Base-by-base conservation (phyloP, 2,797 vertebrate species). In the Eptatretus atami region DNA sequence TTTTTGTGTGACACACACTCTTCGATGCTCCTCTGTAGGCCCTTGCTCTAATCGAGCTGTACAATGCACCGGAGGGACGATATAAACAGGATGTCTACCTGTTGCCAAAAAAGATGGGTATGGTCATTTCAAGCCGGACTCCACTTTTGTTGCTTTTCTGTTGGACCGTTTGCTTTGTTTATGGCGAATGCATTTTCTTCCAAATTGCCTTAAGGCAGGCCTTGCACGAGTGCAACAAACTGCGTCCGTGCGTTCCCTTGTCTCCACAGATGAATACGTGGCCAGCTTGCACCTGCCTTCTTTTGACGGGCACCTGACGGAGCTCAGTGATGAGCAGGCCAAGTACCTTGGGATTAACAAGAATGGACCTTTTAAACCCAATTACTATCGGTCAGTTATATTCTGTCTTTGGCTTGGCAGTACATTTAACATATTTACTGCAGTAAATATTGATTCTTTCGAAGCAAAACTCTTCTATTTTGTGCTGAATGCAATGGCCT, bases 11-110 rank as follows among this genome's bases (percentile, higher is more conserved):
- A 13, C 64, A 65, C 64, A 13, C 64, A 65, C 64, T 13, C 15
- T 64, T 55, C 55, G 11, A 52, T 66, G 66, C 63, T 66, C 63
- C 52, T 66, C 69, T 63, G 64, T 66, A 94, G 86, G 88, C 87
- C 63, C 74, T 92, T 75, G 88, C 88, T 65, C 75, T 95, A 73
- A 95, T 95, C 63, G 90, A 95, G 72, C 76, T 96, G 67, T 94
- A 86, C 73, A 95, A 94, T 1, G 86, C 86, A 63, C 87, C 88
- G 1, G 90, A 95, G 69, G 88, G 88, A 52, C 83, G 90, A 31
- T 95, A 96, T 74, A 94, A 94, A 71, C 88, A 96, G 73, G 88
- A 95, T 3, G 87, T 95, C n/a, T 96, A 94, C 70, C 74, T 93
- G 72, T 79, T 95, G 73, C 86, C 87, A 11, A 94, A 94, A 75